These are phyloP conservation scores for Trachelus iudaicus DNA, from an alignment of 2,888 invertebrate genomes.

Conservation along the genomic window DNA sequence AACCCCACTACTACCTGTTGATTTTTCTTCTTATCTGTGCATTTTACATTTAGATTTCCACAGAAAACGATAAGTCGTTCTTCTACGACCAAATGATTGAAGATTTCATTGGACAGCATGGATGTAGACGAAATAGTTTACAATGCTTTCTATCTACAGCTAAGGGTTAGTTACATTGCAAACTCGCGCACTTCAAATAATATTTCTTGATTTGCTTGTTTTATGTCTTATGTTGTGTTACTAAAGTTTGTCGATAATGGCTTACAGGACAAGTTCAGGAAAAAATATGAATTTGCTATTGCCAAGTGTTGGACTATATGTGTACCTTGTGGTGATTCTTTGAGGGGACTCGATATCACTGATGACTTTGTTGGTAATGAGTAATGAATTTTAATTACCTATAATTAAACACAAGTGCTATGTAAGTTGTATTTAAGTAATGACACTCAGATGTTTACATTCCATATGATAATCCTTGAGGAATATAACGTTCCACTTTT, in stretches of 20 bases:
- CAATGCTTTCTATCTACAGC: slow-evolving; percentile 31
- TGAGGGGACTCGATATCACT: slow-evolving; percentile 38
- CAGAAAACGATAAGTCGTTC: background rate
- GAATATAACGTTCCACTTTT: background rate
- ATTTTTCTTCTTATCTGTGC: background rate
- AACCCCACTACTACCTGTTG: slow-evolving; percentile 2
- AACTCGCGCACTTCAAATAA: background rate
- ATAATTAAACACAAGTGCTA: background rate
- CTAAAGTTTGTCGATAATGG: background rate
- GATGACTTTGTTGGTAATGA: slow-evolving; percentile 44
- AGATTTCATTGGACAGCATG: background rate
- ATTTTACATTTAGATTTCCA: background rate
- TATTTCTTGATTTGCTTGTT: background rate
- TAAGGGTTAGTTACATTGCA: slow-evolving; percentile 32
- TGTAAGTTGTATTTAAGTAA: background rate
- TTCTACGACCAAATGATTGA: background rate
- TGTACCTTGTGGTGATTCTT: slow-evolving; percentile 41
- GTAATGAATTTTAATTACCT: background rate
- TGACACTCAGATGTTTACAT: background rate
- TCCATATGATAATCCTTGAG: background rate
- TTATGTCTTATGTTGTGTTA: background rate
- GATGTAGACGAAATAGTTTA: background rate
- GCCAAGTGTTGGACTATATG: slow-evolving; percentile 50
- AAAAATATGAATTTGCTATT: slow-evolving; percentile 42
- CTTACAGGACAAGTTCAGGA: slow-evolving; percentile 39